These are phyloP conservation scores for Epinotia demarniana DNA, from an alignment of 2,888 invertebrate species.

Conservation along the genomic window DNA sequence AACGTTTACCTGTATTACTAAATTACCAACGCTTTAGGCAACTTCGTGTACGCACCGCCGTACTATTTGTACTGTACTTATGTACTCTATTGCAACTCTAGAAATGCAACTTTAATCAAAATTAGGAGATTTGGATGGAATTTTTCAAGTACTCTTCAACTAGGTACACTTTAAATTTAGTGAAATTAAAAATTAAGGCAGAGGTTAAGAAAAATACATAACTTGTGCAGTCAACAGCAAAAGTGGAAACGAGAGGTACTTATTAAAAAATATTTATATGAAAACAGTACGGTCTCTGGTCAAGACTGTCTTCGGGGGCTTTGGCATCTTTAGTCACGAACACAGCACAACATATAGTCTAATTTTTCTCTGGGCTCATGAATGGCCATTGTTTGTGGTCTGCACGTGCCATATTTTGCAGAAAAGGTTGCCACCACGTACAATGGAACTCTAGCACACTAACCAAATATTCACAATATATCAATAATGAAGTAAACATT, in stretches of 20 bases:
- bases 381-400: too few species aligned
- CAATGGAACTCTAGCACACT: too few species aligned
- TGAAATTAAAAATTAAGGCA: constrained; percentile 1
- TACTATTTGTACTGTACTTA: background rate
- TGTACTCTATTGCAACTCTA: constrained; percentile 8
- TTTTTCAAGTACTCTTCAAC: constrained; percentile 5
- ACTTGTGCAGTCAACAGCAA: background rate
- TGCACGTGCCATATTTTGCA: too few species aligned
- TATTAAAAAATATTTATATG: too few species aligned
- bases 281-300: too few species aligned
- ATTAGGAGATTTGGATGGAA: constrained; percentile 18
- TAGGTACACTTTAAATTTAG: background rate
- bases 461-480: too few species aligned
- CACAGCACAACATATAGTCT: too few species aligned
- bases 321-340: too few species aligned
- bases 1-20: background rate
- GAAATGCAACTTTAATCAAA: background rate
- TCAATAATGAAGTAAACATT: too few species aligned
- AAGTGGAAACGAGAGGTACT: background rate
- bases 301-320: too few species aligned
- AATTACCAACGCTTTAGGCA: background rate
- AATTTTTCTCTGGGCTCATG: too few species aligned
- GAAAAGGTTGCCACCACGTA: too few species aligned
- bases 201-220: background rate
- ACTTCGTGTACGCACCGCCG: background rate